A percentile compares a stretch with the other conserved stretches of the same genome.
Conservation (phyloP, 2,113 vertebrate genomes). For the Epinephelus moara region DNA sequence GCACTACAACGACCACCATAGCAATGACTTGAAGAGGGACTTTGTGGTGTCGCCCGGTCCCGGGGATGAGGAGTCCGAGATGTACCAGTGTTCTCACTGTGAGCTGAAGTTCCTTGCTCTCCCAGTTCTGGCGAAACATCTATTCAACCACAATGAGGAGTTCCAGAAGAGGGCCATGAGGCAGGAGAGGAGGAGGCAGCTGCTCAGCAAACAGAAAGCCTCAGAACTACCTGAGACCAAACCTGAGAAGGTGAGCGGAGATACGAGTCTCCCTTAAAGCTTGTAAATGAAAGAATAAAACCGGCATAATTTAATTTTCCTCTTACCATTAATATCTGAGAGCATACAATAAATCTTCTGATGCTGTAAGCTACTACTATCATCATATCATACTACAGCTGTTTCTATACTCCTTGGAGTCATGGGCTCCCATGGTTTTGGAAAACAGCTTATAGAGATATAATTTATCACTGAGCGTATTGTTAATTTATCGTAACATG, state of each 20-base stretch:
- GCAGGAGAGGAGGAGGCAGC: slow-evolving; percentile 92
- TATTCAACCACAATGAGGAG: slow-evolving; percentile 94
- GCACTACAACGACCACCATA: slow-evolving; percentile 97
- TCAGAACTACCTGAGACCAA: slow-evolving; percentile 88
- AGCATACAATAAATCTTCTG: background rate
- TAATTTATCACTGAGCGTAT: background rate
- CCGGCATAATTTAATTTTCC: background rate
- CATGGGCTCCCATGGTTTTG: background rate
- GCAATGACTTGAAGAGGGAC: slow-evolving; percentile 94
- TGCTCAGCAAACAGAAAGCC: slow-evolving; percentile 92
- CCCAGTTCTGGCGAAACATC: slow-evolving; percentile 90
- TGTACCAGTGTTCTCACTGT: slow-evolving; percentile 96
- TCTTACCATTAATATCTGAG: background rate
- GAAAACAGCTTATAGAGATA: slow-evolving; percentile 6
- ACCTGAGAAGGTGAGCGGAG: slow-evolving; percentile 89
- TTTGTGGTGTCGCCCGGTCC: slow-evolving; percentile 87
- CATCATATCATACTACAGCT: background rate
- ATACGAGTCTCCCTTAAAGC: background rate
- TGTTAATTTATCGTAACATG: background rate
- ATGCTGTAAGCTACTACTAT: background rate
- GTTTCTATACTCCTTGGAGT: background rate
- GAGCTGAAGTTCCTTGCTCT: slow-evolving; percentile 91
- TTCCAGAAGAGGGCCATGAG: slow-evolving; percentile 95
- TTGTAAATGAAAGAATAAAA: slow-evolving; percentile 19
- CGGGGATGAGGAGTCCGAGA: slow-evolving; percentile 83